Conservation (phyloP, 2,797 vertebrate species). For the Oophaga sylvatica region DNA sequence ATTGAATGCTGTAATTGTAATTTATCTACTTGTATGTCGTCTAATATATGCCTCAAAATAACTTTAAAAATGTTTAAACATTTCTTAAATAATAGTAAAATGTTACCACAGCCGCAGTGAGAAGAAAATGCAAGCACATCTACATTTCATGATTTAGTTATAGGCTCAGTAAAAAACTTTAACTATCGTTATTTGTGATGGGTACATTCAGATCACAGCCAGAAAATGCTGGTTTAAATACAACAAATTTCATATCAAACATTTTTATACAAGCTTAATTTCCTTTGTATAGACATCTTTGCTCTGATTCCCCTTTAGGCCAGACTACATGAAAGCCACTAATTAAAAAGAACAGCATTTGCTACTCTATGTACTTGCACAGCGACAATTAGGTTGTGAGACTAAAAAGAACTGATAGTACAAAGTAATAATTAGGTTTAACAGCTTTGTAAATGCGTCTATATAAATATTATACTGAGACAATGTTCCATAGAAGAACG, state of each 20-base stretch:
- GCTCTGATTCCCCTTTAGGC: slow-evolving; percentile 51
- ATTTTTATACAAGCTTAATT: slow-evolving; percentile 43
- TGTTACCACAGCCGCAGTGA: not conserved
- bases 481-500: slow-evolving; percentile 5
- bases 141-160: not conserved
- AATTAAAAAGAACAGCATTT: slow-evolving; percentile 51
- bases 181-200: slow-evolving; percentile 24
- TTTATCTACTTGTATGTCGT: not conserved
- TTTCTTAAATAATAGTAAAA: not conserved
- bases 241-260: slow-evolving; percentile 36
- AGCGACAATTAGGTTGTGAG: slow-evolving; percentile 42
- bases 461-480: slow-evolving; percentile 39
- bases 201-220: slow-evolving; percentile 9
- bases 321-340: slow-evolving; percentile 48
- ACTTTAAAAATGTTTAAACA: not conserved
- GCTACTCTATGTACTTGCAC: slow-evolving; percentile 38
- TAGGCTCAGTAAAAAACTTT: not conserved
- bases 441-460: slow-evolving; percentile 35
- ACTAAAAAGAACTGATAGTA: slow-evolving; percentile 37
- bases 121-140: not conserved
- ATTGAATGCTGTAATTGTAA: not conserved
- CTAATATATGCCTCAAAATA: not conserved
- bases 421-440: slow-evolving; percentile 50
- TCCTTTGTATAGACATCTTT: slow-evolving; percentile 37
- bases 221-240: slow-evolving; percentile 38